Base-by-base conservation (phyloP, 2,113 vertebrate species). In the Thymallus thymallus region DNA sequence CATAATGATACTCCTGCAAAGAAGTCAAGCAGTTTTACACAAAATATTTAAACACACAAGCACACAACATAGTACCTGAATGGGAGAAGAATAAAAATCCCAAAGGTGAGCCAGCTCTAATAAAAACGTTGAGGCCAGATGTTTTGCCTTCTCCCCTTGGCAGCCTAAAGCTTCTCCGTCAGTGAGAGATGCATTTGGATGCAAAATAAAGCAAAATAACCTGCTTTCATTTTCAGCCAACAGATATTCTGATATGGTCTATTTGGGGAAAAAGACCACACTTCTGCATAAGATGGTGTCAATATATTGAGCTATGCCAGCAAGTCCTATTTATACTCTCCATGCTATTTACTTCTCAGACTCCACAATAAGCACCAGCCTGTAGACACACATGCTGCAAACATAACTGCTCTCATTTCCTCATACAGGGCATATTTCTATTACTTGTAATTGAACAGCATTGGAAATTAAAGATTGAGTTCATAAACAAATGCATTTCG, bases 61-160 rank as follows among this genome's bases (percentile, higher is more conserved):
- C 61, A 77, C 73, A 80, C 45, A 65, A 7, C 9, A 0, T 10
- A 41, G 35, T 41, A 41, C 35, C 35, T 41, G 35, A 41, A 41
- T 41, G 35, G 9, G 35, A 41, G 35, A 41, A 1, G 10, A 35
- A n/a, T n/a, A 41, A 41, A 3, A 90, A 87, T 90, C 90, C 87
- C 86, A 85, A 41, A 82, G 82, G 88, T 87, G 84, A 82, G 66
- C 72, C 58, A 69, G 48, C 60, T 90, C 85, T 90, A 91, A 93
- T 91, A 91, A 91, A 91, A 92, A 91, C 85, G 83, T 84, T 65
- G 80, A 89, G 89, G 86, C 89, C 90, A 93, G 90, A 90, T 92
- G 91, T 90, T 91, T 90, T 91, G 86, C 87, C 82, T 89, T 87
- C 76, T 85, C 77, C 73, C 70, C 75, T 90, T 92, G 91, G 91